A percentile compares a stretch with the other conserved stretches of the same genome.
These are phyloP conservation scores for Trachurus trachurus DNA, from an alignment of 2,797 vertebrate species.

Conservation along the genomic window DNA sequence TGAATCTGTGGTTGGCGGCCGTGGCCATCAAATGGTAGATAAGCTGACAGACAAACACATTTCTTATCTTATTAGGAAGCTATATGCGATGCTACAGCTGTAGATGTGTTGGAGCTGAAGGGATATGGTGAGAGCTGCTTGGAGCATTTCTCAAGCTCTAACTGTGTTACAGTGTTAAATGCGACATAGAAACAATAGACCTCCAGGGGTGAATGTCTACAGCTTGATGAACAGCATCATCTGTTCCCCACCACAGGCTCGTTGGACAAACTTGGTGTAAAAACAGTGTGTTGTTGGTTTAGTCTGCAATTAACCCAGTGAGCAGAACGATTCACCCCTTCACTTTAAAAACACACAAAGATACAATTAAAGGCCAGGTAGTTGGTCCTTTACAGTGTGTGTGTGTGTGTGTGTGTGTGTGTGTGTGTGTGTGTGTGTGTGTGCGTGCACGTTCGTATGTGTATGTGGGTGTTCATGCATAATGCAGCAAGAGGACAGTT, in stretches of 20 bases:
- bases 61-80: slow-evolving; percentile 6
- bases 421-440: neutral
- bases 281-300: slow-evolving; percentile 30
- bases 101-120: neutral
- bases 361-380: slow-evolving; percentile 15
- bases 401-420: neutral
- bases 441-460: neutral
- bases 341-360: slow-evolving; percentile 26
- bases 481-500: slow-evolving; percentile 31
- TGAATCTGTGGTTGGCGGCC: neutral
- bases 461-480: slow-evolving; percentile 38
- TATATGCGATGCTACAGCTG: neutral
- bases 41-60: too few species aligned
- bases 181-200: neutral
- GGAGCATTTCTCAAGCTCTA: neutral
- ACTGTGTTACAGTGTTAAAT: neutral
- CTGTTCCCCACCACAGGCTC: slow-evolving; percentile 13
- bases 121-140: neutral
- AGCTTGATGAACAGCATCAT: neutral
- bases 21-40: too few species aligned
- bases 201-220: slow-evolving; percentile 27
- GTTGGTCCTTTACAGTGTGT: neutral
- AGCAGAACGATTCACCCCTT: slow-evolving; percentile 7
- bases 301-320: slow-evolving; percentile 48
- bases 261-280: slow-evolving; percentile 5